Conservation (phyloP, 2,113 vertebrate species). For the Nycticryphes semicollaris region DNA sequence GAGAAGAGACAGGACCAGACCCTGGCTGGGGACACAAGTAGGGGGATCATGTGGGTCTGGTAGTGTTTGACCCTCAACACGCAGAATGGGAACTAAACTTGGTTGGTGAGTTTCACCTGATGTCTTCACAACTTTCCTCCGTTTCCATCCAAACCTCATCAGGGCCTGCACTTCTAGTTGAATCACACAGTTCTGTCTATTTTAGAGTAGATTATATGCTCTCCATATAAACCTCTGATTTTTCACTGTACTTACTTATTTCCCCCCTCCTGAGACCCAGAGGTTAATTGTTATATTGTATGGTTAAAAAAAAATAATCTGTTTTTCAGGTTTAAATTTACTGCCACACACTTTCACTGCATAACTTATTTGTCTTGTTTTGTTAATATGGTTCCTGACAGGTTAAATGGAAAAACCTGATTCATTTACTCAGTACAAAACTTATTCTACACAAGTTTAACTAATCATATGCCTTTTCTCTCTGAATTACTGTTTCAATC, state of each 20-base stretch:
- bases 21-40: accelerated
- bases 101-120: neutral
- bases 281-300: neutral
- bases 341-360: neutral
- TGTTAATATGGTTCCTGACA: neutral
- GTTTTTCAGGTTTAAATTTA: neutral
- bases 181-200: neutral
- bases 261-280: accelerated
- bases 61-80: accelerated
- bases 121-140: neutral
- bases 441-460: neutral
- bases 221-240: neutral
- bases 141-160: neutral
- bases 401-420: neutral
- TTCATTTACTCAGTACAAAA: neutral
- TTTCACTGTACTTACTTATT: neutral
- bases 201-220: neutral
- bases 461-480: neutral
- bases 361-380: neutral
- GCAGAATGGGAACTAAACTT: neutral
- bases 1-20: neutral
- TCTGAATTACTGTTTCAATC: neutral
- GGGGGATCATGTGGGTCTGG: neutral
- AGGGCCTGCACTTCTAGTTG: neutral
- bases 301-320: neutral